Evolutionary conservation across 2,113 vertebrate genomes (phyloP).

Genomic region (Chauna torquata): DNA sequence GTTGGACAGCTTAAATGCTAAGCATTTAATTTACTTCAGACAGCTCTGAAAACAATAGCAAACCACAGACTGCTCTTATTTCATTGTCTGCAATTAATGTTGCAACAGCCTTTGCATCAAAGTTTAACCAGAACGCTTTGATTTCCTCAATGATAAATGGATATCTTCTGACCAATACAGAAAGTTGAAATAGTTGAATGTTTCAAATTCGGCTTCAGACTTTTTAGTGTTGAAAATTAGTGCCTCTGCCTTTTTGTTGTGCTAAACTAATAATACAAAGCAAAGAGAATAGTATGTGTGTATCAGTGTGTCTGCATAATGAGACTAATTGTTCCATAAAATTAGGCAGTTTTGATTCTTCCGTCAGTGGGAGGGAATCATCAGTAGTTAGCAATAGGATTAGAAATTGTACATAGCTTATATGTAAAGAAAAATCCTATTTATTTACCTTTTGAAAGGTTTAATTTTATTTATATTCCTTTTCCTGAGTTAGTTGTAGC

Average conservation of each 20-base stretch:
- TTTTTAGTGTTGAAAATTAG: not conserved
- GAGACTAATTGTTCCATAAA: not conserved
- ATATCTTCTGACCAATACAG: not conserved
- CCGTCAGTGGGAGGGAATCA: not conserved
- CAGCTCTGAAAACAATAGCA: slow-evolving; percentile 45
- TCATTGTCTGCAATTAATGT: slow-evolving; percentile 51
- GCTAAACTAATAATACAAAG: slow-evolving; percentile 10
- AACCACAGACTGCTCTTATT: slow-evolving; percentile 39
- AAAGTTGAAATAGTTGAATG: slow-evolving; percentile 7
- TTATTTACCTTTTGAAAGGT: not conserved
- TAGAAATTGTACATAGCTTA: not conserved
- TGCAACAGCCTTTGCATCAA: slow-evolving; percentile 45
- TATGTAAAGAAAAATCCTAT: not conserved
- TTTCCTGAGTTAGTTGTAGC: not conserved
- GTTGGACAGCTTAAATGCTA: slow-evolving; percentile 33
- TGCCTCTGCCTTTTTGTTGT: not conserved
- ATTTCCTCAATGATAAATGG: slow-evolving; percentile 41
- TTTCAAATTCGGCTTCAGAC: not conserved
- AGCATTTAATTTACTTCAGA: slow-evolving; percentile 38
- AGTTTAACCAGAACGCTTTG: slow-evolving; percentile 54
- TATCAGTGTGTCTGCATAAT: not conserved
- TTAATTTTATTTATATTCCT: not conserved
- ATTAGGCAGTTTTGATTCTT: not conserved
- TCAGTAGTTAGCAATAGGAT: not conserved
- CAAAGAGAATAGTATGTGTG: not conserved